Evolutionary conservation across 2,113 vertebrate species (phyloP).

Genomic region (Madoqua kirkii): DNA sequence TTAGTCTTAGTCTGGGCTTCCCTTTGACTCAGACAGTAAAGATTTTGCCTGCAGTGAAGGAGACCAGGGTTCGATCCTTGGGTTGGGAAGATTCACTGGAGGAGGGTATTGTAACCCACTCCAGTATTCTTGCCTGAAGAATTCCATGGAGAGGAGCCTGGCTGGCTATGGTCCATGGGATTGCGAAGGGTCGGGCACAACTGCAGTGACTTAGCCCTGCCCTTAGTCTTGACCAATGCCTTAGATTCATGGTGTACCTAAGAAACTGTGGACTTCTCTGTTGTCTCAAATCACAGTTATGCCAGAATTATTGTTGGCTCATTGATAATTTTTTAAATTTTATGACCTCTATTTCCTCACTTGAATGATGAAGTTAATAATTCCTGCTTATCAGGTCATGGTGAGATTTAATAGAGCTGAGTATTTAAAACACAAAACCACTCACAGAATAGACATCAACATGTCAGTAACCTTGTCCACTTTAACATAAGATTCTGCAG

Average conservation of each 20-base stretch:
- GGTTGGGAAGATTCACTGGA: not conserved
- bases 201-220: not conserved
- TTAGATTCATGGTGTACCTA: not conserved
- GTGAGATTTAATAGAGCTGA: not conserved
- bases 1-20: not conserved
- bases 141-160: not conserved
- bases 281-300: not conserved
- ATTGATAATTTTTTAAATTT: not conserved
- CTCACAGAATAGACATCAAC: not conserved
- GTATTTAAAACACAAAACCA: not conserved
- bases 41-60: not conserved
- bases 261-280: not conserved
- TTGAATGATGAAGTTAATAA: not conserved
- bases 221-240: not conserved
- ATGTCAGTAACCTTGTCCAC: not conserved
- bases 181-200: rapidly evolving
- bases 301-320: not conserved
- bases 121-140: not conserved
- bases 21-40: not conserved
- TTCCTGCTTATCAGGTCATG: not conserved
- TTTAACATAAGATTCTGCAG: not conserved
- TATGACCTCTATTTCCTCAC: not conserved
- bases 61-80: not conserved
- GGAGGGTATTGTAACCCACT: not conserved
- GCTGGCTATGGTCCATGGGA: not conserved